phyloP scores from a whole-genome alignment of 1,140 invertebrate genomes.

The Drosophila dunni region DNA sequence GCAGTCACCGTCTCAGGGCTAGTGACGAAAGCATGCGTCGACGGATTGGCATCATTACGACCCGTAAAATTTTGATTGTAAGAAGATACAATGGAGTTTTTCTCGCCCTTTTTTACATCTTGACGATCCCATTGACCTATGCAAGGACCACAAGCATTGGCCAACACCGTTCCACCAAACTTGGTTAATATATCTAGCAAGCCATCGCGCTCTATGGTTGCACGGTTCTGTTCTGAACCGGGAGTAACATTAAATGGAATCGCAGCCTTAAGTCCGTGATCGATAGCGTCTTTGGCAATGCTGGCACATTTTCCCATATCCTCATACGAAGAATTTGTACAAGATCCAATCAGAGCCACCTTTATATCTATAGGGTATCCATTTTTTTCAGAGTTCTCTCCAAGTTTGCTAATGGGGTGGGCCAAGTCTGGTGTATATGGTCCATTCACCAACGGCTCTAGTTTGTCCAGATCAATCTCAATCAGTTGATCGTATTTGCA shows the following conservation, averaged over 20 bases:
- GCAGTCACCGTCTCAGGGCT: constrained; percentile 99
- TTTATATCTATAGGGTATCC: constrained; percentile 98
- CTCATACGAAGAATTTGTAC: constrained; percentile 99
- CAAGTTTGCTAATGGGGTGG: constrained; percentile 96
- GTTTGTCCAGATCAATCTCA: constrained; percentile 90
- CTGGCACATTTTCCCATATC: constrained; percentile 99
- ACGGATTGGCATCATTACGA: constrained; percentile 99
- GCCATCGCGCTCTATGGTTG: constrained; percentile 99
- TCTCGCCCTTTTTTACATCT: constrained; percentile 99
- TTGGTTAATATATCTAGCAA: constrained; percentile 90
- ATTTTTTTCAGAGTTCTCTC: constrained; percentile 93
- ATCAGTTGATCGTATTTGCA: constrained; percentile 94
- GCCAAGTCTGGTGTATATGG: constrained; percentile 99
- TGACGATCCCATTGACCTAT: constrained; percentile 99
- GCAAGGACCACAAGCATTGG: constrained; percentile 99
- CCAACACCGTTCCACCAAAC: constrained; percentile 91
- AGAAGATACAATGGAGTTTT: constrained; percentile 99
- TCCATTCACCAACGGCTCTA: constrained; percentile 99
- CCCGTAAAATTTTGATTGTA: constrained; percentile 99
- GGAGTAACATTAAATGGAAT: constrained; percentile 99
- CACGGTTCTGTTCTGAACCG: constrained; percentile 99
- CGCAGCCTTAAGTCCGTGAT: constrained; percentile 97
- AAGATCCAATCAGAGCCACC: constrained; percentile 99
- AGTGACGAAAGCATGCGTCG: constrained; percentile 99
- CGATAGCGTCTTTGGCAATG: constrained; percentile 95